phyloP scores from a whole-genome alignment of 2,888 invertebrate species.

The Deilephila elpenor region DNA sequence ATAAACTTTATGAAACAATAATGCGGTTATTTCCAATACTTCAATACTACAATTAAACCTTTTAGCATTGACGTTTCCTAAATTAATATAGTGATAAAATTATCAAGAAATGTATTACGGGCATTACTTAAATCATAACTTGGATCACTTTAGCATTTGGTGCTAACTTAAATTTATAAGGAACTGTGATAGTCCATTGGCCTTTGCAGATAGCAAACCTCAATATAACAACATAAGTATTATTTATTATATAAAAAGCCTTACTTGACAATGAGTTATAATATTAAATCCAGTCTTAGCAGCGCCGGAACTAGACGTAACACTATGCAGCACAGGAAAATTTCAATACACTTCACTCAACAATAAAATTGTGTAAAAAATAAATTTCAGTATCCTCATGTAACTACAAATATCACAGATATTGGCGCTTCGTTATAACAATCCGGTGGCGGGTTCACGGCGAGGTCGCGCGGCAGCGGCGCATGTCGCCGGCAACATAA shows the following conservation, averaged over 20 bases:
- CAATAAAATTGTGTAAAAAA: constrained; percentile 59
- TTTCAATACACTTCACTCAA: constrained; percentile 76
- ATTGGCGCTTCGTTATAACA: constrained; percentile 76
- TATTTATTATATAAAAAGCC: constrained; percentile 10
- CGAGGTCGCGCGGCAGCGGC: constrained; percentile 47
- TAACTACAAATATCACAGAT: constrained; percentile 73
- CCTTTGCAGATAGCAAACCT: background rate
- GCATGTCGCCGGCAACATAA: constrained; percentile 59
- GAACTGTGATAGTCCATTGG: no score
- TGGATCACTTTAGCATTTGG: background rate
- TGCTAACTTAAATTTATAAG: background rate
- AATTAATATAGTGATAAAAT: no score
- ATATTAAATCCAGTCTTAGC: constrained; percentile 39
- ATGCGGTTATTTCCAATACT: no score
- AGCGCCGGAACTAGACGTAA: constrained; percentile 20
- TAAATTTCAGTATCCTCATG: constrained; percentile 71
- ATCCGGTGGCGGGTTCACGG: constrained; percentile 57
- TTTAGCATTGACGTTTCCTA: no score
- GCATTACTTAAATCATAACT: no score
- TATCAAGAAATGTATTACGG: no score
- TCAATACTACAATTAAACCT: no score
- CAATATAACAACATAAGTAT: background rate
- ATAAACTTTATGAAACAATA: no score
- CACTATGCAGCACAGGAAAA: constrained; percentile 54
- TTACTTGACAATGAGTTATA: constrained; percentile 34